Evolutionary conservation across 2,113 vertebrate species (phyloP).

Genomic region (Dendropsophus ebraccatus): DNA sequence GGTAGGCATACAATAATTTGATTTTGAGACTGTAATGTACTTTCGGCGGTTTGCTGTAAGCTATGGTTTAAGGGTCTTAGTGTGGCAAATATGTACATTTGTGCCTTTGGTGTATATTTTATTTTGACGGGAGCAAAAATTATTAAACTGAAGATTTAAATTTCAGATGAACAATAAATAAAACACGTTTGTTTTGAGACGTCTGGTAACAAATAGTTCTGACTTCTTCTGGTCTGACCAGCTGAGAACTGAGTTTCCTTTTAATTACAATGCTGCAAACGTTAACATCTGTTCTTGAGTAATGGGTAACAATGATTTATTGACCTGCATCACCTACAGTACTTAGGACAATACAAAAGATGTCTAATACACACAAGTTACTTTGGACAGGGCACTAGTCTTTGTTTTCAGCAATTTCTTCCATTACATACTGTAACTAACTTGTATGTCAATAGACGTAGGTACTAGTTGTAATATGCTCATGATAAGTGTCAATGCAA

Average conservation of each 20-base stretch:
- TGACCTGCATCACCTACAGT: neutral
- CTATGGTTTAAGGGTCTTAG: neutral
- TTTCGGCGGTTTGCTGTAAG: neutral
- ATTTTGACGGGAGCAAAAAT: neutral
- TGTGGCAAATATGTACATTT: neutral
- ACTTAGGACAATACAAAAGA: neutral
- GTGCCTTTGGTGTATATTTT: conserved; percentile 31
- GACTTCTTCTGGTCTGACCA: neutral
- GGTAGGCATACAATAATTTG: neutral
- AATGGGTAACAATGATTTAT: neutral
- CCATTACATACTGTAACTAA: too few species aligned
- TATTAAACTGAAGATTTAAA: neutral
- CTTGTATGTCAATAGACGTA: too few species aligned
- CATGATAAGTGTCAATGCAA: too few species aligned
- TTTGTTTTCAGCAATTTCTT: too few species aligned
- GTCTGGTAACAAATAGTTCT: neutral
- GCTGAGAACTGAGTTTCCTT: neutral
- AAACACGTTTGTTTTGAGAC: neutral
- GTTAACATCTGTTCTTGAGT: too few species aligned
- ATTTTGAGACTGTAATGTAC: neutral
- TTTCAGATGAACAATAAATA: neutral
- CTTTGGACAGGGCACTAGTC: too few species aligned
- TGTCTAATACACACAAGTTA: neutral
- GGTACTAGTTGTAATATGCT: too few species aligned
- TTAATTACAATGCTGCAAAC: too few species aligned